These are phyloP conservation scores for Fratercula arctica DNA, from an alignment of 2,797 vertebrate species.

Conservation along the genomic window DNA sequence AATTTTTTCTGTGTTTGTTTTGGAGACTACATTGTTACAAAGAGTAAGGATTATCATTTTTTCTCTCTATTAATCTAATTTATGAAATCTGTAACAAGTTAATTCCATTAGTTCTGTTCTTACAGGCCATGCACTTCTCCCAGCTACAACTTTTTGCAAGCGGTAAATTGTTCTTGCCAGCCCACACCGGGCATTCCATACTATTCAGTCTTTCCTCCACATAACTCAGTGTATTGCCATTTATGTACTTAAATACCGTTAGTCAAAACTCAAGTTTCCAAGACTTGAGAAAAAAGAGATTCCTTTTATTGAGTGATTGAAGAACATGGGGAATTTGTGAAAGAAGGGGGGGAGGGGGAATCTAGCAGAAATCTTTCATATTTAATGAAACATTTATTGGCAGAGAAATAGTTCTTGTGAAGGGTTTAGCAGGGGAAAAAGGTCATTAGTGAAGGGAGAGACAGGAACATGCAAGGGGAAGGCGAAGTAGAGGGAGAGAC, in stretches of 20 bases:
- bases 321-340: background rate
- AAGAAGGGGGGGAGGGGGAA: background rate
- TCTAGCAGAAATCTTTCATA: background rate
- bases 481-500: background rate
- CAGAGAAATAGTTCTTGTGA: background rate
- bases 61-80: constrained; percentile 1
- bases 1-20: background rate
- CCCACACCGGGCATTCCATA: background rate
- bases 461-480: background rate
- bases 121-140: background rate
- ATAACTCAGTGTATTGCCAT: background rate
- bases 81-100: constrained; percentile 8
- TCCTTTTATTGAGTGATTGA: background rate
- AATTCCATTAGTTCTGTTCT: constrained; percentile 28
- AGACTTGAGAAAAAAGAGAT: background rate
- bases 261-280: background rate
- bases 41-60: background rate
- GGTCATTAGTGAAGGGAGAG: background rate
- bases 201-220: background rate
- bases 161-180: background rate
- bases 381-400: background rate
- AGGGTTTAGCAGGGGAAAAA: background rate
- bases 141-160: background rate
- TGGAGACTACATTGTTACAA: constrained; percentile 2
- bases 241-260: constrained; percentile 21